Percentiles rank a stretch among this genome's conserved stretches.
Conservation (phyloP, 2,888 invertebrate genomes). For the Erynnis tages region DNA sequence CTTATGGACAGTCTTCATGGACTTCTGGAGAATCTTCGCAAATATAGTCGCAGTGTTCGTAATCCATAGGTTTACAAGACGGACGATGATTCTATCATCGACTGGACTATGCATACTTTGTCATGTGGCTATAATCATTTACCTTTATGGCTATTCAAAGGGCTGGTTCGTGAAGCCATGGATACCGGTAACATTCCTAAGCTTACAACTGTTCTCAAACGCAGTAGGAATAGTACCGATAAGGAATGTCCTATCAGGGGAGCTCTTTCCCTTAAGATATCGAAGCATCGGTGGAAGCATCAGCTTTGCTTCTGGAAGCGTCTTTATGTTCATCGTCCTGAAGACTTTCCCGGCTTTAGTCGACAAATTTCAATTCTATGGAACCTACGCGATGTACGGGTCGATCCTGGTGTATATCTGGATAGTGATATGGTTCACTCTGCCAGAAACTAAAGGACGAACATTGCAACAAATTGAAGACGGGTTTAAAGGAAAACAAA, state of each 20-base stretch:
- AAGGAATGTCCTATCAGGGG: conserved; percentile 85
- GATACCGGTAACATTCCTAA: conserved; percentile 45
- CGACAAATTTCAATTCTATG: conserved; percentile 42
- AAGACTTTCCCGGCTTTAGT: conserved; percentile 50
- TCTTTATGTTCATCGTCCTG: conserved; percentile 47
- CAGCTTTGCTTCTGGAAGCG: conserved; percentile 49
- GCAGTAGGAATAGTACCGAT: conserved; percentile 81
- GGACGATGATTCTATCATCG: conserved; percentile 48
- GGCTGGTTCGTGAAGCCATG: conserved; percentile 14
- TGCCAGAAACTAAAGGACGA: conserved; percentile 60
- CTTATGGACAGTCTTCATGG: conserved; percentile 50
- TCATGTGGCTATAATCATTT: conserved; percentile 45
- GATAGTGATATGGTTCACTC: conserved; percentile 39
- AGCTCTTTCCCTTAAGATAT: conserved; percentile 82
- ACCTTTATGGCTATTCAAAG: conserved; percentile 37
- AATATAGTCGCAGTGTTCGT: conserved; percentile 51
- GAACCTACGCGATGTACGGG: conserved; percentile 46
- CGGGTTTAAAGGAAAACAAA: conserved; percentile 47
- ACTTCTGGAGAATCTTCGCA: conserved; percentile 51
- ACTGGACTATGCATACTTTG: conserved; percentile 44
- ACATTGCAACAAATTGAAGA: conserved; percentile 61
- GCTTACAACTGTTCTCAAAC: conserved; percentile 70
- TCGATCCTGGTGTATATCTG: conserved; percentile 46
- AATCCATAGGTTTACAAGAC: conserved; percentile 53
- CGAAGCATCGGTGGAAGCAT: conserved; percentile 77